A percentile compares a stretch with the other conserved stretches of the same genome.
These are phyloP conservation scores for Musca domestica DNA, from an alignment of 1,140 invertebrate genomes.

Conservation along the genomic window DNA sequence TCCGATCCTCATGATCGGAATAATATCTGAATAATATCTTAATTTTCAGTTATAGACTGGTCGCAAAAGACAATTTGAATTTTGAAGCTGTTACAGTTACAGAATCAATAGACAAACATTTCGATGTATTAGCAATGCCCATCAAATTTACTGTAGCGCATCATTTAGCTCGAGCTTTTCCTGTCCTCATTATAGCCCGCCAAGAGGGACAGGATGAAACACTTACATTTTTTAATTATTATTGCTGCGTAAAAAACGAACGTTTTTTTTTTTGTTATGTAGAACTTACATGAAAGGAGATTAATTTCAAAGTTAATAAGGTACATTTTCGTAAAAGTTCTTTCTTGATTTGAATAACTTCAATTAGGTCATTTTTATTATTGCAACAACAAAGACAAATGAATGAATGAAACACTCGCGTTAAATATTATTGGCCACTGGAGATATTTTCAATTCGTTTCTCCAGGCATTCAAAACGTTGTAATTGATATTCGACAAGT, in stretches of 20 bases:
- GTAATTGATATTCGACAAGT: conserved; percentile 17
- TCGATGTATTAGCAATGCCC: neutral
- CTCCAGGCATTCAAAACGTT: conserved; percentile 10
- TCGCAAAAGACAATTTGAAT: too few species aligned
- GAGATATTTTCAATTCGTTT: neutral
- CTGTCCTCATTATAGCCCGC: too few species aligned
- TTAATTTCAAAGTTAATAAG: conserved; percentile 12
- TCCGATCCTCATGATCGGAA: too few species aligned
- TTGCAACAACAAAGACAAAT: neutral
- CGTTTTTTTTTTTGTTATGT: too few species aligned
- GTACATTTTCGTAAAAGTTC: neutral
- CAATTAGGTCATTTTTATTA: neutral
- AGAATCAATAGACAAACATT: too few species aligned
- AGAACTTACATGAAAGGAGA: neutral
- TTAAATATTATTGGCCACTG: neutral
- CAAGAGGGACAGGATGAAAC: neutral
- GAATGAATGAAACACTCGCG: too few species aligned
- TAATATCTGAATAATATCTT: too few species aligned
- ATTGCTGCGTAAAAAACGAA: neutral
- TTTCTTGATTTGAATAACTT: neutral
- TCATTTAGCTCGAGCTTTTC: too few species aligned
- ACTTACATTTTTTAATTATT: conserved; percentile 20
- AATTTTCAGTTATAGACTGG: too few species aligned
- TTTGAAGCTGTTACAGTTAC: too few species aligned
- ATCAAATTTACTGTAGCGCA: too few species aligned